Evolutionary conservation across 2,113 vertebrate species (phyloP), one percentile per base, ranked within the genome.

Genomic region (Oreochromis niloticus): DNA sequence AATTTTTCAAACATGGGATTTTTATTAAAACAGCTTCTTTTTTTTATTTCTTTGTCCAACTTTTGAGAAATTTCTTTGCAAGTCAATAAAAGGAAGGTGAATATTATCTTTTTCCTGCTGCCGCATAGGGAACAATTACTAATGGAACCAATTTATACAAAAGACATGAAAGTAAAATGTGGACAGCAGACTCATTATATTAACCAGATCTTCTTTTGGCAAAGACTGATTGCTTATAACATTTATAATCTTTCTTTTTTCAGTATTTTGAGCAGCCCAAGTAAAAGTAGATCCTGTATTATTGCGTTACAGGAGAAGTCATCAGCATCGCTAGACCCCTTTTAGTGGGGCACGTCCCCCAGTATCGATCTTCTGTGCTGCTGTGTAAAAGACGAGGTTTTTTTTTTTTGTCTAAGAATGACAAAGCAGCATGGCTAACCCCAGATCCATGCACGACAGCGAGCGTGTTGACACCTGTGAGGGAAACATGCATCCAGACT

Each of bases 1-100:
- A 43, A 16, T 0, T 27, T 71, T 24, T 71, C 39, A 10, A 27
- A 46, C 66, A 4, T 9, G 39, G 1, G 39, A 43, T 43, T 71
- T 71, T 71, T 71, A 24, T 46, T 71, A 27, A 46, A 43, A 16
- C 39, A 6, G 3, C n/a, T 71, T 16, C 8, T 71, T 27, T 73
- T 73, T 63, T 39, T 57, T 13, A 13, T 57, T 57, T 56, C 55
- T 27, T 63, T 66, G 61, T 66, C 34, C 61, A 68, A 19, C 17
- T 39, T 66, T 50, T 75, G 16, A 75, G 43, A 8, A 17, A 50
- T 50, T 30, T 75, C 43, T 75, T 48, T 75, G 24, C 71, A 75
- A 75, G 43, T 75, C 71, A 50, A 48, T 50, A 32, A 75, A 75
- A 50, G 9, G 43, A 75, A 75, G 43, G 24, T 50, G 71, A 50